Evolutionary conservation across 2,888 invertebrate species (phyloP).

Genomic region (Syrista parreyssii): DNA sequence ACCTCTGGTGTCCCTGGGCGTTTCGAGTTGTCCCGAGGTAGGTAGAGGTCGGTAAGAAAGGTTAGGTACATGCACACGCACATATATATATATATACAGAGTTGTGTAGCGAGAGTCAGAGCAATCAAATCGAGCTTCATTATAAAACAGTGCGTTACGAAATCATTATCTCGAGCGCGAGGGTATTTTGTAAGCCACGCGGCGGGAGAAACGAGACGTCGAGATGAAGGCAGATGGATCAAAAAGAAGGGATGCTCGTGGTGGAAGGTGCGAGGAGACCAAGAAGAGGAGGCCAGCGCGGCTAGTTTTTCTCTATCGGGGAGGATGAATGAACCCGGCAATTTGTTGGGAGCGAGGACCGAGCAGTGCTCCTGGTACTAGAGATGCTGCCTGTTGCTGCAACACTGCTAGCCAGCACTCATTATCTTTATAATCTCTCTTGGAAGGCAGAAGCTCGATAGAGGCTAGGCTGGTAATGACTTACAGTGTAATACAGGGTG

Average conservation of each 20-base stretch:
- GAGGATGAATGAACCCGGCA: slow-evolving; percentile 66
- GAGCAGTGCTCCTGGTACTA: slow-evolving; percentile 14
- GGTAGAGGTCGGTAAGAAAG: not conserved
- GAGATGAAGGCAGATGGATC: not conserved
- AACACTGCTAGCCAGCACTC: slow-evolving; percentile 27
- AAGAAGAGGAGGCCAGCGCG: slow-evolving; percentile 38
- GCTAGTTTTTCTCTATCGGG: slow-evolving; percentile 61
- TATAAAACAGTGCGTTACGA: slow-evolving; percentile 8
- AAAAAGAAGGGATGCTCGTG: slow-evolving; percentile 11
- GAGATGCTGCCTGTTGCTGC: slow-evolving; percentile 15
- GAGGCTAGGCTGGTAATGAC: slow-evolving; percentile 46
- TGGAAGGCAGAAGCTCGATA: slow-evolving; percentile 37
- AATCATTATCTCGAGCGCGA: not conserved
- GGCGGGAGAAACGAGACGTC: not conserved
- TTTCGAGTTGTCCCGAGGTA: not conserved
- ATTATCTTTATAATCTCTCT: slow-evolving; percentile 45
- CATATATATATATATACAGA: not conserved
- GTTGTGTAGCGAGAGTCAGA: not conserved
- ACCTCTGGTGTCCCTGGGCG: not conserved
- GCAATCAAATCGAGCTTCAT: not conserved
- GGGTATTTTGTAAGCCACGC: not conserved
- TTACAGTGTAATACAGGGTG: slow-evolving; percentile 43
- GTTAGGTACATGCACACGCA: not conserved
- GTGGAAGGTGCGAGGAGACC: slow-evolving; percentile 26
- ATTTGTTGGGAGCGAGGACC: slow-evolving; percentile 64